Evolutionary conservation across 37 sponge, comb jelly and placozoan genomes (phyloP).

Genomic region (Ephydatia muelleri): DNA sequence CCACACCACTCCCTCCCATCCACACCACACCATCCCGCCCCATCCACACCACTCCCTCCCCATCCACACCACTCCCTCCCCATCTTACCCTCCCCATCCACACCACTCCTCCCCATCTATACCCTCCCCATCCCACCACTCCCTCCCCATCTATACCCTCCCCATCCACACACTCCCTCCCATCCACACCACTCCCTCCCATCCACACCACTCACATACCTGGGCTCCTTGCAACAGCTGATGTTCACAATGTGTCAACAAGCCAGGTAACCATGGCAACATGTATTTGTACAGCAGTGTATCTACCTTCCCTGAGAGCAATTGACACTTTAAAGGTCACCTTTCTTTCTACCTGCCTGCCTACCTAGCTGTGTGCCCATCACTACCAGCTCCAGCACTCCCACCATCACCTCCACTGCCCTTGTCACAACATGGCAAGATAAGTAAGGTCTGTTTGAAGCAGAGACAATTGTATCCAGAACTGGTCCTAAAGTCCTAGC

Average conservation of each 20-base stretch:
- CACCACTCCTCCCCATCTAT: no score
- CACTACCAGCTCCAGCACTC: conserved; percentile 20
- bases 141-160: no score
- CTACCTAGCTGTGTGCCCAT: not conserved
- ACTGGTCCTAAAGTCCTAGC: conserved; percentile 38
- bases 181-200: not conserved
- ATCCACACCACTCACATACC: not conserved
- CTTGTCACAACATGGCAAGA: conserved; percentile 6
- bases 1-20: no score
- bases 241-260: conserved; percentile 10
- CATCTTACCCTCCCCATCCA: no score
- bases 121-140: no score
- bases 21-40: no score
- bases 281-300: conserved; percentile 27
- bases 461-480: conserved; percentile 32
- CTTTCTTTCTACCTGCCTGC: not conserved
- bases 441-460: conserved; percentile 52
- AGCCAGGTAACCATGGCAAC: conserved; percentile 55
- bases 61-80: no score
- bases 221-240: conserved; percentile 20
- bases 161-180: not conserved
- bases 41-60: no score
- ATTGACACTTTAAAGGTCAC: not conserved
- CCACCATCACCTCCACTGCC: conserved; percentile 29
- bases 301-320: not conserved